Evolutionary conservation across 2,888 invertebrate genomes (phyloP).

Genomic region (Argynnis bischoffii): DNA sequence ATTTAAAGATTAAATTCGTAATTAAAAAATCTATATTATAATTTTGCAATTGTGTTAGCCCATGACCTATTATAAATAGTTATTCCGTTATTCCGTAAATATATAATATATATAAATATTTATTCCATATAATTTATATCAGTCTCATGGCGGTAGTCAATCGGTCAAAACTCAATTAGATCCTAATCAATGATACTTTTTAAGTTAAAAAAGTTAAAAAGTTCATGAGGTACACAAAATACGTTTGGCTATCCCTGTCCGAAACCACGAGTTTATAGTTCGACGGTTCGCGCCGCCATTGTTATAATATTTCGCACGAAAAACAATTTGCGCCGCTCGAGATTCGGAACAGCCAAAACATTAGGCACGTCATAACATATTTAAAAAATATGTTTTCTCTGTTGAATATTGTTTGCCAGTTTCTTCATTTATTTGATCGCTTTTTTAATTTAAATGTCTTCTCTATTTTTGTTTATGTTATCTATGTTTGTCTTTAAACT

Average conservation of each 20-base stretch:
- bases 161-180: no score
- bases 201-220: not conserved
- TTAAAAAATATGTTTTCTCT: conserved; percentile 3
- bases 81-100: no score
- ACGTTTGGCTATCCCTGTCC: conserved; percentile 11
- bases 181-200: no score
- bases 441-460: not conserved
- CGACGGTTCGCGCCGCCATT: conserved; percentile 43
- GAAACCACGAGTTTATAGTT: conserved; percentile 41
- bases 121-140: no score
- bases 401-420: not conserved
- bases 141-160: no score
- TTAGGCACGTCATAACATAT: conserved; percentile 35
- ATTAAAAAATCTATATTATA: no score
- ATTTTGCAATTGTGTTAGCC: no score
- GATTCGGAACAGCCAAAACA: conserved; percentile 46
- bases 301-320: conserved; percentile 55
- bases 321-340: conserved; percentile 48
- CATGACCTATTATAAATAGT: no score
- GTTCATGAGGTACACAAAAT: not conserved
- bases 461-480: no score
- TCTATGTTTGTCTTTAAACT: no score
- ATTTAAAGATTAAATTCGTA: no score
- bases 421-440: not conserved
- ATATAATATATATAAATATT: no score